Base-by-base conservation (phyloP, 2,113 vertebrate genomes). In the Athene cunicularia region DNA sequence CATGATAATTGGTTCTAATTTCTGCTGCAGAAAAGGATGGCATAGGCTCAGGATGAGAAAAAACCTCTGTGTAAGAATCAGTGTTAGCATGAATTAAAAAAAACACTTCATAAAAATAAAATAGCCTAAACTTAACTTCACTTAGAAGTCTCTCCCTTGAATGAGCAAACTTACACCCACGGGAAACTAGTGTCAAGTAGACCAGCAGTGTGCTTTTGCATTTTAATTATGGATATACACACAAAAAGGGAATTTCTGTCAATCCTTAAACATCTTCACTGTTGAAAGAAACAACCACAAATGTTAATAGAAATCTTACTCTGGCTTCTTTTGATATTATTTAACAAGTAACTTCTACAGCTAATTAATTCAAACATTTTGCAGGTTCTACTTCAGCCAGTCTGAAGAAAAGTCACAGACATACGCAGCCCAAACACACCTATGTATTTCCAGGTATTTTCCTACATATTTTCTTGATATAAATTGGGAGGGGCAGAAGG, bases 381-480 rank as follows among this genome's bases (percentile, higher is more conserved):
- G 11, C 12, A 73, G 37, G 35, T 80, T 43, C 79, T 55, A 26
- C 33, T 86, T 60, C 55, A 56, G 49, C 14, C 19, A 62, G 9
- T 27, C 23, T 71, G n/a, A 90, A 88, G 66, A 88, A 80, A 80
- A 73, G 6, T 5, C 74, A 60, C 28, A 58, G 71, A 37, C 35
- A 39, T 2, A 45, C 0, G 2, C 5, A 53, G 21, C 23, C 22
- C 39, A 87, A 88, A 55, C 32, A 50, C 0, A 0, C 27, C 47
- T 30, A 71, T 1, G 0, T 50, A 53, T 43, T 35, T 79, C 37
- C 22, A 88, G 59, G 13, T 41, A 47, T 41, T 47, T 76, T 80
- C 53, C 66, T 50, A 32, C 11, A 16, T 4, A 56, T 24, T 71
- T 49, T 43, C 37, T 71, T 67, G 23, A 75, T 30, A 47, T 10